Conservation (phyloP, 2,888 invertebrate species). For the Helicoverpa assulta region DNA sequence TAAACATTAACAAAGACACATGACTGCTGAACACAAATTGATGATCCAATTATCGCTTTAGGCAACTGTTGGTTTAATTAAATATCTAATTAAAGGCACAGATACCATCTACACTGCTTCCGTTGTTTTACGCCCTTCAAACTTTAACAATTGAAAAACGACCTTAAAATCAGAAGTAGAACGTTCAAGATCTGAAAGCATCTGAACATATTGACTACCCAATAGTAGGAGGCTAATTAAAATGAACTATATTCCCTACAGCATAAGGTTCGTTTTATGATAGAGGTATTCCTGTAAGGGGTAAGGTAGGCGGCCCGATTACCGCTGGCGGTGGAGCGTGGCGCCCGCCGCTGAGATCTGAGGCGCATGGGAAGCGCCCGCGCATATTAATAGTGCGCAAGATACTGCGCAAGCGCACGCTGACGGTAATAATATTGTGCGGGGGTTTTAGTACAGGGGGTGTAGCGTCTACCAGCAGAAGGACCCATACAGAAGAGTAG, state of each 20-base stretch:
- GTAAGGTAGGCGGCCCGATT: constrained; percentile 83
- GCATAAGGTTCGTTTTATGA: constrained; percentile 36
- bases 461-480: constrained; percentile 32
- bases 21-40: constrained; percentile 72
- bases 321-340: constrained; percentile 81
- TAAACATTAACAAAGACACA: constrained; percentile 60
- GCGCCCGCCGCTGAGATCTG: constrained; percentile 89
- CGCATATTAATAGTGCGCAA: constrained; percentile 68
- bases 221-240: not conserved
- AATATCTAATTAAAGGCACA: constrained; percentile 83
- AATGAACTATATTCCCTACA: constrained; percentile 28
- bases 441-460: constrained; percentile 21
- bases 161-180: constrained; percentile 10
- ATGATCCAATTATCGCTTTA: constrained; percentile 85
- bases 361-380: constrained; percentile 72
- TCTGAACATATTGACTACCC: too few species aligned
- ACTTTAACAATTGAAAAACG: constrained; percentile 27
- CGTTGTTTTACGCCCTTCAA: constrained; percentile 80
- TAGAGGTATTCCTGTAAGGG: constrained; percentile 41
- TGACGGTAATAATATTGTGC: constrained; percentile 24
- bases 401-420: constrained; percentile 43
- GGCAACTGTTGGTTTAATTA: constrained; percentile 83
- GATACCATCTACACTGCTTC: constrained; percentile 78
- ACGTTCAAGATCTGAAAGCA: too few species aligned
- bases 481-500: not conserved